A percentile compares a stretch with the other conserved stretches of the same genome.
phyloP scores from a whole-genome alignment of 2,888 invertebrate genomes.

The Cetonia aurata region DNA sequence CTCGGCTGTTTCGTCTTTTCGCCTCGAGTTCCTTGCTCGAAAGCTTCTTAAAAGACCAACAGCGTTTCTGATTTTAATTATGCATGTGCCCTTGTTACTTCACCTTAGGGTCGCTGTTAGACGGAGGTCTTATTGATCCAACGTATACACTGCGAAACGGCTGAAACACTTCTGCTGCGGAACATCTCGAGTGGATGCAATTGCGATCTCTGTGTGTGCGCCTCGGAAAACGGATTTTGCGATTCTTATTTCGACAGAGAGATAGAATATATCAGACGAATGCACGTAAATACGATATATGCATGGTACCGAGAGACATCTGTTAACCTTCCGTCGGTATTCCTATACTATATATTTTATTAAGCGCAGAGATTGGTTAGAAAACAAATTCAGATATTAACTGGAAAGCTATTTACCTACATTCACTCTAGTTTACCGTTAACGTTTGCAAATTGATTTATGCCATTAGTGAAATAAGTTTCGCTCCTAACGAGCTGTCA shows the following conservation, averaged over 20 bases:
- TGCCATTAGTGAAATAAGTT: not conserved
- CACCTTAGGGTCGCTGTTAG: conserved; percentile 29
- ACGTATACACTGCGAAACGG: not conserved
- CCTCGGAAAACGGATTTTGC: not conserved
- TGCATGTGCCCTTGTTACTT: conserved; percentile 34
- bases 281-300: too few species aligned
- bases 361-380: too few species aligned
- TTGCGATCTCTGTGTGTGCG: not conserved
- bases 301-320: too few species aligned
- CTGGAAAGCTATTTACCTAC: not conserved
- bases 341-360: too few species aligned
- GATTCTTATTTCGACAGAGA: too few species aligned
- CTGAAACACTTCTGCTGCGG: conserved; percentile 4
- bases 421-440: conserved; percentile 1
- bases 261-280: too few species aligned
- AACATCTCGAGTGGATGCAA: conserved; percentile 7
- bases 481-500: conserved; percentile 28
- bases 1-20: conserved; percentile 14
- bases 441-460: conserved; percentile 9
- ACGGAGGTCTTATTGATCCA: conserved; percentile 16
- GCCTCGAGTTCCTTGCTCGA: conserved; percentile 20
- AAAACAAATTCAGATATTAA: not conserved
- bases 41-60: conserved; percentile 31
- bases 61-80: conserved; percentile 33
- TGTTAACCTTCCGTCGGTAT: too few species aligned